Evolutionary conservation across 2,797 vertebrate species (phyloP).

Genomic region (Thamnophis elegans): DNA sequence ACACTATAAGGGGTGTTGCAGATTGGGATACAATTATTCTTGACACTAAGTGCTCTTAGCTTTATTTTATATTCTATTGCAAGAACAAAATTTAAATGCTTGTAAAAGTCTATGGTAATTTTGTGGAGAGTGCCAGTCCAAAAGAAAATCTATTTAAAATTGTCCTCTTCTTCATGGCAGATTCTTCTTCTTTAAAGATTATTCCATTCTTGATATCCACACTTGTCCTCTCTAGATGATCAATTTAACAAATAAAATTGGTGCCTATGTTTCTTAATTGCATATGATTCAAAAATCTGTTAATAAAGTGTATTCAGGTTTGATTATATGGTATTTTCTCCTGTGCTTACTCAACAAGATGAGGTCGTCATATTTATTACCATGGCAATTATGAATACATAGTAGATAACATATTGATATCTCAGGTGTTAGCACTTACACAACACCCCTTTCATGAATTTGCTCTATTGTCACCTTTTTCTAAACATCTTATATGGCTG

Average conservation of each 20-base stretch:
- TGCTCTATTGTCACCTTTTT: not conserved
- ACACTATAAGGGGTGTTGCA: not conserved
- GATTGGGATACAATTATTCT: not conserved
- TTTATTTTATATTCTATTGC: not conserved
- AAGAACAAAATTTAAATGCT: not conserved
- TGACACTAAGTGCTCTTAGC: not conserved
- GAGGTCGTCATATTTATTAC: not conserved
- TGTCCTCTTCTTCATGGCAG: not conserved
- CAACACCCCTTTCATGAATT: not conserved
- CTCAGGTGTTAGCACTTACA: not conserved
- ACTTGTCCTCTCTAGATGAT: not conserved
- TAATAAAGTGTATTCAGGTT: not conserved
- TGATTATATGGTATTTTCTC: not conserved
- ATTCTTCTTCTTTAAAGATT: not conserved
- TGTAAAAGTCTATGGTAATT: not conserved
- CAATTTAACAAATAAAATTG: not conserved
- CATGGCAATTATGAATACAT: not conserved
- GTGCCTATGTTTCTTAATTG: not conserved
- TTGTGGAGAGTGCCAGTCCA: not conserved
- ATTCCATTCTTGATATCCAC: not conserved
- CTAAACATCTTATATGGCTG: not conserved
- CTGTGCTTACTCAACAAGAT: not conserved
- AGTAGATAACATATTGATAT: not conserved
- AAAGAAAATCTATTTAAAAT: conserved; percentile 5
- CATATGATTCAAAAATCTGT: not conserved